Percentiles rank a stretch among this genome's conserved stretches.
Conservation (phyloP, 53 echinoderm and acorn worm species). For the Astropecten irregularis region DNA sequence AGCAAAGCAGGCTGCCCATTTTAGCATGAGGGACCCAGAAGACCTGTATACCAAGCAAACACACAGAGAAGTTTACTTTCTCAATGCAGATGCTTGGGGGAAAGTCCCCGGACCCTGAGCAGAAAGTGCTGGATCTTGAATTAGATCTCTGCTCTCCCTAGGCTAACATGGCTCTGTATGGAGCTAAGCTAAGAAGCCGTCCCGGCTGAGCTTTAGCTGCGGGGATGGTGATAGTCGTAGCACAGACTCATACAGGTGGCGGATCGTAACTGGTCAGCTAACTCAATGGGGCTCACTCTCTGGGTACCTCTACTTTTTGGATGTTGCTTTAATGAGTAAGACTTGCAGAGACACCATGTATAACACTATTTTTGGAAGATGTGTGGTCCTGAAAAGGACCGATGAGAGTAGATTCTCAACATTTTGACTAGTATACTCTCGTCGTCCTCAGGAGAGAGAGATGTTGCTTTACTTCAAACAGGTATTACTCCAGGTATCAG, state of each 20-base stretch:
- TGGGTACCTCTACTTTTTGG: constrained; percentile 51
- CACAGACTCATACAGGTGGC: constrained; percentile 67
- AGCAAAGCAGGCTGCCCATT: neutral
- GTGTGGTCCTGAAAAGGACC: too few relatives aligned
- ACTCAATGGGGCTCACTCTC: constrained; percentile 90
- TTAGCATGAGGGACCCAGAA: constrained; percentile 51
- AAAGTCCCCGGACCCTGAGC: constrained; percentile 76
- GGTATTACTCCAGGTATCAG: too few relatives aligned
- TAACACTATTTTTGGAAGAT: too few relatives aligned
- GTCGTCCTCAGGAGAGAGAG: too few relatives aligned
- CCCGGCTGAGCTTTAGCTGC: constrained; percentile 55
- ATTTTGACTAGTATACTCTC: too few relatives aligned
- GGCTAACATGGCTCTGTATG: neutral
- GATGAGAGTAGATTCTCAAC: too few relatives aligned
- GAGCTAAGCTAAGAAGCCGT: constrained; percentile 19
- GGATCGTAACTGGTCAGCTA: constrained; percentile 28
- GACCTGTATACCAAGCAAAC: constrained; percentile 77
- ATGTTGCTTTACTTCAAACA: too few relatives aligned
- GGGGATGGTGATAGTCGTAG: constrained; percentile 63
- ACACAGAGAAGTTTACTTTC: constrained; percentile 68
- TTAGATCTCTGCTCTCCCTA: constrained; percentile 21
- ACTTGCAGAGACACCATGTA: too few relatives aligned
- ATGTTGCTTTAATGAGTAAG: too few relatives aligned
- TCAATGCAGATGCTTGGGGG: constrained; percentile 52
- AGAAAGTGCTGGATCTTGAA: constrained; percentile 55